Conservation (phyloP, 2,113 vertebrate genomes). For the Blennius ocellaris region DNA sequence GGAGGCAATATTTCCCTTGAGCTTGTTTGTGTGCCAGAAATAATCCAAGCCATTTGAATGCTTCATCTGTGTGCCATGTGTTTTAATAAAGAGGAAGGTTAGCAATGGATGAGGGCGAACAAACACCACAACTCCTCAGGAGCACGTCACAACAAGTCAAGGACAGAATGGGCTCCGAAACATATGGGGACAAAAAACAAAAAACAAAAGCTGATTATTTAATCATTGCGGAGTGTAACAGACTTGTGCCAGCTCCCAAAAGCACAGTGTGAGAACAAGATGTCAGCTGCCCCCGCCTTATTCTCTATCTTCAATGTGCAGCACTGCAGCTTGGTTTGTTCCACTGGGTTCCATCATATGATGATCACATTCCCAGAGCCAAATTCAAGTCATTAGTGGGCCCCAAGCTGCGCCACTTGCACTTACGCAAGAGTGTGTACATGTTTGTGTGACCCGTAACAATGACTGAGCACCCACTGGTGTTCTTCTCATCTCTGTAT, state of each 20-base stretch:
- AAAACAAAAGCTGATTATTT: slow-evolving; percentile 60
- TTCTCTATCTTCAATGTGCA: slow-evolving; percentile 56
- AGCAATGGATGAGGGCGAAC: slow-evolving; percentile 14
- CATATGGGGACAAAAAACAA: slow-evolving; percentile 25
- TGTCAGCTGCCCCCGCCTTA: slow-evolving; percentile 52
- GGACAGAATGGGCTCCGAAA: slow-evolving; percentile 35
- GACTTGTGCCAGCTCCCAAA: slow-evolving; percentile 59
- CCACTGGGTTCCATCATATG: slow-evolving; percentile 59
- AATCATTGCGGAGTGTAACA: slow-evolving; percentile 36
- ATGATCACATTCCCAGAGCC: slow-evolving; percentile 48
- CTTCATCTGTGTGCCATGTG: slow-evolving; percentile 21
- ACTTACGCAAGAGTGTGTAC: slow-evolving; percentile 52
- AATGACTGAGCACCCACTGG: slow-evolving; percentile 58
- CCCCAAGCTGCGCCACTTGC: slow-evolving; percentile 57
- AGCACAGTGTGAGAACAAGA: slow-evolving; percentile 61
- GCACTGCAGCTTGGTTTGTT: slow-evolving; percentile 60
- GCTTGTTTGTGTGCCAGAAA: slow-evolving; percentile 39
- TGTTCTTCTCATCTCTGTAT: slow-evolving; percentile 62
- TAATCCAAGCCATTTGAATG: slow-evolving; percentile 24
- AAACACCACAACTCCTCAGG: slow-evolving; percentile 32
- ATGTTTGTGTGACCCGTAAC: slow-evolving; percentile 45
- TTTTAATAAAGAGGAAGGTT: slow-evolving; percentile 46
- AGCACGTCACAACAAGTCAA: slow-evolving; percentile 20
- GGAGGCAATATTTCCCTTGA: slow-evolving; percentile 34
- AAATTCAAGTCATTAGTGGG: slow-evolving; percentile 69